Evolutionary conservation across 2,797 vertebrate genomes (phyloP).

Genomic region (Manis crassicaudata): DNA sequence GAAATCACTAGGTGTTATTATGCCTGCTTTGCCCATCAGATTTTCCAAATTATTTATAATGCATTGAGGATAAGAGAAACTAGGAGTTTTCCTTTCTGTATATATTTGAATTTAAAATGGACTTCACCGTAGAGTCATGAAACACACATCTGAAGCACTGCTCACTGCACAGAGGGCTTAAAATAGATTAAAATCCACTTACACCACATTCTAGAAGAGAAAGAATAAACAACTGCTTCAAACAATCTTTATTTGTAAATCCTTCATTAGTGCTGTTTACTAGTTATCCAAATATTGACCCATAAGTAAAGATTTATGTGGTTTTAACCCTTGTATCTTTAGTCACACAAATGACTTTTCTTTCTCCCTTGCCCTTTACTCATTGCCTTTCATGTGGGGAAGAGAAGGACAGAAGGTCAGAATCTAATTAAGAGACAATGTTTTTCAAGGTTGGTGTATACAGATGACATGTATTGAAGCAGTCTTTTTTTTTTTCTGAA

Average conservation of each 20-base stretch:
- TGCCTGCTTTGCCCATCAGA: background rate
- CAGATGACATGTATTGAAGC: background rate
- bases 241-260: constrained; percentile 53
- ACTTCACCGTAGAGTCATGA: background rate
- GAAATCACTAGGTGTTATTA: background rate
- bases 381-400: background rate
- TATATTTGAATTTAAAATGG: constrained; percentile 53
- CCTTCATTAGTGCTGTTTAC: constrained; percentile 39
- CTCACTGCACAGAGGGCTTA: background rate
- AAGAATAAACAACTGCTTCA: background rate
- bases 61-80: background rate
- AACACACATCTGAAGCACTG: background rate
- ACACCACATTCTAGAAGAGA: background rate
- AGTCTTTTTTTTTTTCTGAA: background rate
- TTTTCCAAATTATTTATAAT: constrained; percentile 2
- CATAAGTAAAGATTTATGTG: background rate
- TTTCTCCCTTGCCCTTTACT: background rate
- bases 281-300: constrained; percentile 49
- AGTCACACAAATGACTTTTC: background rate
- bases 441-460: constrained; percentile 62
- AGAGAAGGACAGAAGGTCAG: background rate
- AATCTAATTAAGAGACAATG: constrained; percentile 67
- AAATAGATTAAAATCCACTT: constrained; percentile 9
- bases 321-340: constrained; percentile 42
- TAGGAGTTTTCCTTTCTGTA: background rate